These are phyloP conservation scores for Apodemia mormo DNA, from an alignment of 2,888 invertebrate genomes.

Conservation along the genomic window DNA sequence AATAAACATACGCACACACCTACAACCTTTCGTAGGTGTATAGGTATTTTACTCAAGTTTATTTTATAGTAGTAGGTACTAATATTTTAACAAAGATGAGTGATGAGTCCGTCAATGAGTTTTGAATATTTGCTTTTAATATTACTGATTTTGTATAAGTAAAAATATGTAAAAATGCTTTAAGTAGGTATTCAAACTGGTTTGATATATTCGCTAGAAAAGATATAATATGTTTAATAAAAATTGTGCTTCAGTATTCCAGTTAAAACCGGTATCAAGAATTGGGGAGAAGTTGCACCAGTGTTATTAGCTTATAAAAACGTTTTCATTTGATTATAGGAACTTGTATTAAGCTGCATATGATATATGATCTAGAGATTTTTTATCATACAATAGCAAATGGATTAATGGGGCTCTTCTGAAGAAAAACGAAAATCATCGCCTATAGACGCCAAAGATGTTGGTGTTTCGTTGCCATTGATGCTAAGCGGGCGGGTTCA, in stretches of 20 bases:
- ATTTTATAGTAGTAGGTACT: too few species aligned
- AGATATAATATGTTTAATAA: conserved; percentile 13
- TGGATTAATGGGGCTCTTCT: too few species aligned
- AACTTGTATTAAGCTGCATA: not conserved
- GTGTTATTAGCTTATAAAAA: not conserved
- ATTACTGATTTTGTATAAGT: conserved; percentile 6
- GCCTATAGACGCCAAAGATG: too few species aligned
- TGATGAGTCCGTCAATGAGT: not conserved
- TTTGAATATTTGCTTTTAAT: not conserved
- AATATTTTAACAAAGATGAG: not conserved
- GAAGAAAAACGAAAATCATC: too few species aligned
- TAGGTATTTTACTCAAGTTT: too few species aligned
- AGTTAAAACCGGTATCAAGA: conserved; percentile 10
- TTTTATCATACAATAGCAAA: not conserved
- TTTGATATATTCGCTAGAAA: conserved; percentile 7
- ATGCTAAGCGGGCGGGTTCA: too few species aligned
- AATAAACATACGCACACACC: too few species aligned
- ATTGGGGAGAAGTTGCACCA: conserved; percentile 9
- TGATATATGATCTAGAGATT: not conserved
- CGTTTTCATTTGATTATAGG: conserved; percentile 1
- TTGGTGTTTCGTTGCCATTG: too few species aligned
- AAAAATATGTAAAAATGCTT: not conserved
- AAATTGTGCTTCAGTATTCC: conserved; percentile 1
- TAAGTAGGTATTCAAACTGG: not conserved
- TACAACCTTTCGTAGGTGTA: too few species aligned